These are phyloP conservation scores for Carabus problematicus DNA, from an alignment of 2,888 invertebrate species.

Conservation along the genomic window DNA sequence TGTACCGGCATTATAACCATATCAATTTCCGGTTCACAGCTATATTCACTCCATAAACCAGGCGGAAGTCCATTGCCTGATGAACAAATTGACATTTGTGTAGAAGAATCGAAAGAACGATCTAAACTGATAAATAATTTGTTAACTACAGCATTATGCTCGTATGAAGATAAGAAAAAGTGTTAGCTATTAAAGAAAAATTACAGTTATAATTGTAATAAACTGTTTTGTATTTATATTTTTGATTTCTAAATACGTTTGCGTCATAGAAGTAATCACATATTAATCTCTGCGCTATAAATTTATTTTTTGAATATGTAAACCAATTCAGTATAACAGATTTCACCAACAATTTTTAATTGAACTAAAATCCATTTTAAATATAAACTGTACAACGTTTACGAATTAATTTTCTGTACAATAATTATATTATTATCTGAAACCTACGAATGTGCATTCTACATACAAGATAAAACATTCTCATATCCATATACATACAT, in stretches of 20 bases:
- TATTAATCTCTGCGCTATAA: constrained; percentile 27
- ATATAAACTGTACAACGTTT: constrained; percentile 39
- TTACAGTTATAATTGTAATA: not conserved
- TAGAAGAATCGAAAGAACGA: constrained; percentile 67
- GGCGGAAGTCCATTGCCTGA: constrained; percentile 72
- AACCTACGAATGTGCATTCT: not conserved
- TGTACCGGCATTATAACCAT: constrained; percentile 74
- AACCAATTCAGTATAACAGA: constrained; percentile 29
- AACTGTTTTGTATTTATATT: too few relatives aligned
- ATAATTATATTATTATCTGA: constrained; percentile 5
- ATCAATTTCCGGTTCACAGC: constrained; percentile 68
- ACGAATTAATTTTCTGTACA: constrained; percentile 32
- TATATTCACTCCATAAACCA: constrained; percentile 77
- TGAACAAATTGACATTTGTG: constrained; percentile 65
- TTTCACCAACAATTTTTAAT: constrained; percentile 25
- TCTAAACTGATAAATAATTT: constrained; percentile 62
- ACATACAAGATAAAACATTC: not conserved
- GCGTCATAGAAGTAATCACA: not conserved
- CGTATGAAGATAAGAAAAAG: not conserved
- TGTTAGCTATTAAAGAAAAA: not conserved
- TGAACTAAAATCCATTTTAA: constrained; percentile 19
- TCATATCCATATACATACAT: constrained; percentile 2
- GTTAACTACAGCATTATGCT: constrained; percentile 53
- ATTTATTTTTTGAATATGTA: constrained; percentile 36
- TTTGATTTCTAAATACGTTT: not conserved